Evolutionary conservation across 2,797 vertebrate species (phyloP).

Genomic region (Synaphobranchus kaupii): DNA sequence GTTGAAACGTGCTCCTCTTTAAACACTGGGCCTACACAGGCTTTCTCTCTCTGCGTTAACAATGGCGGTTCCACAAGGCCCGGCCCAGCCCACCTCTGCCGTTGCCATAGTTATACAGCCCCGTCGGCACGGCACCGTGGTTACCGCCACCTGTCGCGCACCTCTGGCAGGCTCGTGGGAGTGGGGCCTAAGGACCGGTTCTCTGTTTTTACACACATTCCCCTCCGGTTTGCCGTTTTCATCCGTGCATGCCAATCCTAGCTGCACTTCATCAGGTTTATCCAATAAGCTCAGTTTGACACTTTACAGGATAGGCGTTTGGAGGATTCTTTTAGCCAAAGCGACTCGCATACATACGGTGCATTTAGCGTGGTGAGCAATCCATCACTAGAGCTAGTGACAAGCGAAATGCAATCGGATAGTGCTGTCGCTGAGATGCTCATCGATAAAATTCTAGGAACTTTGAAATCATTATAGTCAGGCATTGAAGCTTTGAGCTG

Average conservation of each 20-base stretch:
- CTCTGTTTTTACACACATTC: not conserved
- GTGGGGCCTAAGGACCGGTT: not conserved
- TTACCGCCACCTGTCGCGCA: slow-evolving; percentile 24
- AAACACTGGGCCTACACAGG: not conserved
- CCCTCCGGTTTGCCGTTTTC: not conserved
- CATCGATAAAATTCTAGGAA: not conserved
- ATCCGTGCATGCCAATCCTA: too few relatives aligned
- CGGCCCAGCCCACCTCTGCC: not conserved
- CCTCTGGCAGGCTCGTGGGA: not conserved
- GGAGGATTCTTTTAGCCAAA: too few relatives aligned
- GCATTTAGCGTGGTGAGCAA: not conserved
- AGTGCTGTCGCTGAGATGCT: not conserved
- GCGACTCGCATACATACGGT: too few relatives aligned
- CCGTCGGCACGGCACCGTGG: not conserved
- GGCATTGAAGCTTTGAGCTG: not conserved
- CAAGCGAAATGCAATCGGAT: not conserved
- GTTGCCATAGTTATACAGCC: slow-evolving; percentile 25
- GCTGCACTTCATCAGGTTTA: too few relatives aligned
- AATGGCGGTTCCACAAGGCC: not conserved
- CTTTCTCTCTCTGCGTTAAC: not conserved
- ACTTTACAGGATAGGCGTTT: not conserved
- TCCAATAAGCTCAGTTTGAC: not conserved
- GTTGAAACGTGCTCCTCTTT: not conserved
- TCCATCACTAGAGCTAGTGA: not conserved
- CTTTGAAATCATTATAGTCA: not conserved